Evolutionary conservation across 1,140 invertebrate genomes (phyloP).

Genomic region (Halyomorpha halys): DNA sequence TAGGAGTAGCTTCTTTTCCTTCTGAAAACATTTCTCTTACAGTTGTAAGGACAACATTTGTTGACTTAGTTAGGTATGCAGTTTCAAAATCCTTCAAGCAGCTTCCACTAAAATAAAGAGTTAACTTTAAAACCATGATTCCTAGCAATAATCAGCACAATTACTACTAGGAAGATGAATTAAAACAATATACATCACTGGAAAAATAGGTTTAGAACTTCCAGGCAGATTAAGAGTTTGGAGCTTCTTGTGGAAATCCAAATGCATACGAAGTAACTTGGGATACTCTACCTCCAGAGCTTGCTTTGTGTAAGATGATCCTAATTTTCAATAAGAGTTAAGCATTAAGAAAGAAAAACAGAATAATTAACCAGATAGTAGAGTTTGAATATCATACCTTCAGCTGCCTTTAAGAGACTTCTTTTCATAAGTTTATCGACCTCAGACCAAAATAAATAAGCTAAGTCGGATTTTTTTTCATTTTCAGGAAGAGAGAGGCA

Average conservation of each 20-base stretch:
- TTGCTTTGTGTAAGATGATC: conserved; percentile 60
- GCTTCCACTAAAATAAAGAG: conserved; percentile 28
- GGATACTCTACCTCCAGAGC: conserved; percentile 82
- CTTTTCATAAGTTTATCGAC: conserved; percentile 28
- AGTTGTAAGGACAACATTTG: conserved; percentile 71
- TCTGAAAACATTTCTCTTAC: conserved; percentile 69
- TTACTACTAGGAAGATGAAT: background rate
- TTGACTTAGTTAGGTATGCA: conserved; percentile 72
- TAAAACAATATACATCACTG: conserved; percentile 24
- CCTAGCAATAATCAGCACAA: background rate
- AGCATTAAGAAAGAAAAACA: too few relatives aligned
- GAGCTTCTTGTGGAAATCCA: conserved; percentile 51
- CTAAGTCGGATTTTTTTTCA: conserved; percentile 50
- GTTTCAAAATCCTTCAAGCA: conserved; percentile 61
- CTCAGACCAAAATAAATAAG: conserved; percentile 29
- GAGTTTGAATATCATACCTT: conserved; percentile 38
- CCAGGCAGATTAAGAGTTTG: conserved; percentile 32
- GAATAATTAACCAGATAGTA: too few relatives aligned
- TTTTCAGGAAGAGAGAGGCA: conserved; percentile 9
- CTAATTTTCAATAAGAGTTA: conserved; percentile 32
- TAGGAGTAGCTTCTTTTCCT: conserved; percentile 36
- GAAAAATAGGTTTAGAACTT: conserved; percentile 22
- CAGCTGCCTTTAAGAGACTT: conserved; percentile 39
- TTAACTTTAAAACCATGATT: background rate
- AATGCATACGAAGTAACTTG: conserved; percentile 60